Base-by-base conservation (phyloP, 1,140 invertebrate species). In the Drosophila melanica region DNA sequence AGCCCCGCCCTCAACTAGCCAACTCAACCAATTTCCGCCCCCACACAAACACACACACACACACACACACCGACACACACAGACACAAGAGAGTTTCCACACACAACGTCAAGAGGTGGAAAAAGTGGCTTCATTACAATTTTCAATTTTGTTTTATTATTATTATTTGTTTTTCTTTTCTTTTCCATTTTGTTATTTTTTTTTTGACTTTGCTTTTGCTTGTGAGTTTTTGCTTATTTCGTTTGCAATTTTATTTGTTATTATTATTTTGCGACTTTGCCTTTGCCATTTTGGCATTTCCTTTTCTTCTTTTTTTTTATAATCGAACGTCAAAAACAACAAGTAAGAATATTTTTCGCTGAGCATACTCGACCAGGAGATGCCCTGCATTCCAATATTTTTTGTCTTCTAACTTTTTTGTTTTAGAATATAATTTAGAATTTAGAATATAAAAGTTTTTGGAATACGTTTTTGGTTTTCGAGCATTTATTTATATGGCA, bases 81-180 rank as follows among this genome's bases (percentile, higher is more conserved):
- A 62, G 11, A 23, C 35, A 23, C n/a, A 20, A 55, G 57, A 42
- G 42, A 42, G 57, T 42, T 33, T 55, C 35, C 35, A 2, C 12
- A 48, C 35, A 30, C 44, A 60, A 10, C 8, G 42, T 9, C 16
- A 5, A 42, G 63, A 73, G 79, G 60, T 75, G 72, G 65, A 76
- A 87, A 87, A 89, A 89, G 77, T 84, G 77, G 85, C 85, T 89
- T 90, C 77, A 89, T 89, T 89, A 89, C 84, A 84, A 89, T 78
- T 89, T 89, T 87, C 84, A 89, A 89, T 89, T 89, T 89, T 84
- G 79, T 84, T 89, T 89, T 89, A 80, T 89, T 84, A 80, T 89
- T 84, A 81, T 86, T 75, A 53, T 73, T 45, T 68, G 62, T 60
- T 62, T 41, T 74, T n/a, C n/a, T n/a, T n/a, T n/a, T n/a, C n/a